phyloP scores from a whole-genome alignment of 2,113 vertebrate genomes.

The Leucopsar rothschildi region DNA sequence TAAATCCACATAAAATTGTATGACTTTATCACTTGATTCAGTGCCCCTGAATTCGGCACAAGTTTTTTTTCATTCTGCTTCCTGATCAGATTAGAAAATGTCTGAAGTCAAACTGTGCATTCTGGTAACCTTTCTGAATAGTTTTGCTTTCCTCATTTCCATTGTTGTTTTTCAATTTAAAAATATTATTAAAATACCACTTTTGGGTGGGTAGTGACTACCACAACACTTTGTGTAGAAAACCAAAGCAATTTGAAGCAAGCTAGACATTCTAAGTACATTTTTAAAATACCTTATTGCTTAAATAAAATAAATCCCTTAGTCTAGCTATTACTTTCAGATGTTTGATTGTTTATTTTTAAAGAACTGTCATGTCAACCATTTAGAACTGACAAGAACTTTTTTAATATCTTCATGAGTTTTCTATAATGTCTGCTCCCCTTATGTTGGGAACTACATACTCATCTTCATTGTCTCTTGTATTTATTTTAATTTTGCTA shows the following conservation, averaged over 20 bases:
- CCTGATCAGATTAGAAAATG: not conserved
- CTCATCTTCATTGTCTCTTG: not conserved
- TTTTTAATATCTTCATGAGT: not conserved
- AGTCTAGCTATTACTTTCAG: slow-evolving; percentile 54
- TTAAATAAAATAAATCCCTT: slow-evolving; percentile 58
- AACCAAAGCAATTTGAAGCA: slow-evolving; percentile 14
- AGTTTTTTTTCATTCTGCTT: not conserved
- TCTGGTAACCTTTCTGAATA: not conserved
- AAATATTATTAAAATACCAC: slow-evolving; percentile 27
- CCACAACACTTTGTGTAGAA: not conserved
- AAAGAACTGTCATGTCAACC: slow-evolving; percentile 6
- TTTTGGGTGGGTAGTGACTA: slow-evolving; percentile 15
- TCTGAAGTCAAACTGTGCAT: not conserved
- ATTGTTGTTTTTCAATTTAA: not conserved
- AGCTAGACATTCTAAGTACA: slow-evolving; percentile 24
- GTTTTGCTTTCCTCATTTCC: slow-evolving; percentile 1
- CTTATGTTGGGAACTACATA: not conserved
- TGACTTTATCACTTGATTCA: not conserved
- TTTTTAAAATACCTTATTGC: slow-evolving; percentile 61
- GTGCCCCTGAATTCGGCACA: not conserved
- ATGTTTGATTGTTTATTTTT: slow-evolving; percentile 52
- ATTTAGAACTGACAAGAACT: not conserved
- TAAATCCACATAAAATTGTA: not conserved
- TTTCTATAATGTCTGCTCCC: not conserved
- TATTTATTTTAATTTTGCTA: slow-evolving; percentile 25